Percentiles rank a stretch among this genome's conserved stretches.
phyloP scores from a whole-genome alignment of 2,888 invertebrate species.

The Horisme vitalbata region DNA sequence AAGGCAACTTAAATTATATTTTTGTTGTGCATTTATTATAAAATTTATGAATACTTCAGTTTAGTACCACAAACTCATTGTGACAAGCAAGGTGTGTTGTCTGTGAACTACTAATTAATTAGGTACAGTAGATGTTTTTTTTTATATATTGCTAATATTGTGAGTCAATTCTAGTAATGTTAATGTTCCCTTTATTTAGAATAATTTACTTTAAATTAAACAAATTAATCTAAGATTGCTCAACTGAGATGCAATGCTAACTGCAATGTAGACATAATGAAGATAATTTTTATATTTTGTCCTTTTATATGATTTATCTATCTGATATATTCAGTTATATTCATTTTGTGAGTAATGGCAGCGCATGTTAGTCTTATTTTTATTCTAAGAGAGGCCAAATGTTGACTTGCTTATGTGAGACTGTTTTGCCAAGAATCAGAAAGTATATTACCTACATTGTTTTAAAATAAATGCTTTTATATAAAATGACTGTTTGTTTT shows the following conservation, averaged over 20 bases:
- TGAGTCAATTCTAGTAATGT: slow-evolving; percentile 81
- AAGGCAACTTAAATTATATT: slow-evolving; percentile 79
- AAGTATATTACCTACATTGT: slow-evolving; percentile 84
- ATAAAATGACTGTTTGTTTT: slow-evolving; percentile 46
- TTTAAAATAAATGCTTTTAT: slow-evolving; percentile 84
- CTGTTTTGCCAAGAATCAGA: slow-evolving; percentile 84
- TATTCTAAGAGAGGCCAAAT: slow-evolving; percentile 82
- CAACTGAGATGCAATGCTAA: slow-evolving; percentile 80
- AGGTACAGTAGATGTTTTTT: slow-evolving; percentile 61
- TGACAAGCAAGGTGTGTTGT: slow-evolving; percentile 74
- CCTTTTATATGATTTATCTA: slow-evolving; percentile 74
- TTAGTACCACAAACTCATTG: slow-evolving; percentile 74
- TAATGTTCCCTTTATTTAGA: slow-evolving; percentile 78
- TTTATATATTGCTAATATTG: slow-evolving; percentile 74
- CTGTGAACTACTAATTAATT: slow-evolving; percentile 62
- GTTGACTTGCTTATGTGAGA: slow-evolving; percentile 84
- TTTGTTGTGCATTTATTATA: slow-evolving; percentile 82
- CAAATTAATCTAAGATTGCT: slow-evolving; percentile 79
- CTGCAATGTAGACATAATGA: slow-evolving; percentile 72
- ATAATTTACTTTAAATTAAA: slow-evolving; percentile 73
- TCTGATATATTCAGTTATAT: slow-evolving; percentile 73
- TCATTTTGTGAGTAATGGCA: slow-evolving; percentile 79
- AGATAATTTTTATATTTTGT: slow-evolving; percentile 72
- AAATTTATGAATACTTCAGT: slow-evolving; percentile 70
- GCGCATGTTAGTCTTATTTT: slow-evolving; percentile 80